These are phyloP conservation scores for Micrasema minimum DNA, from an alignment of 1,140 invertebrate genomes.

Conservation along the genomic window DNA sequence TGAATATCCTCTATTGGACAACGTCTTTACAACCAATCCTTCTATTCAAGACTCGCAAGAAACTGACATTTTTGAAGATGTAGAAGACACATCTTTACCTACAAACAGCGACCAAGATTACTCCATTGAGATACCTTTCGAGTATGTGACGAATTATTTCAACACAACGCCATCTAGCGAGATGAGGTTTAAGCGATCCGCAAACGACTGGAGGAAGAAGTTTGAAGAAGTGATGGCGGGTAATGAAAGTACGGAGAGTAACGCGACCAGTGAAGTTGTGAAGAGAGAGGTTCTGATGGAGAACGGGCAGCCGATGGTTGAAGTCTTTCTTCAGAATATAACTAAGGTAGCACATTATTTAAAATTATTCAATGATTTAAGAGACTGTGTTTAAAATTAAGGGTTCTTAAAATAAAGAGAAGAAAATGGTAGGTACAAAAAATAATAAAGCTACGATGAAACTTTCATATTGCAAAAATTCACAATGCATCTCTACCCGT, in stretches of 20 bases:
- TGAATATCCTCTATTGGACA: not conserved
- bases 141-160: slow-evolving; percentile 40
- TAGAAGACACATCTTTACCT: slow-evolving; percentile 17
- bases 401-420: no score
- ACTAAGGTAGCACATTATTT: slow-evolving; percentile 59
- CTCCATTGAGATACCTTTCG: slow-evolving; percentile 27
- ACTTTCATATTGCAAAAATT: no score
- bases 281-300: slow-evolving; percentile 65
- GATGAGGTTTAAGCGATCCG: slow-evolving; percentile 19
- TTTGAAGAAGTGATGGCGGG: slow-evolving; percentile 1
- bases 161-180: slow-evolving; percentile 29
- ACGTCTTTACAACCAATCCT: not conserved
- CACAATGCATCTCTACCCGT: no score
- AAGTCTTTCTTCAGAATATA: slow-evolving; percentile 66
- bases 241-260: slow-evolving; percentile 1
- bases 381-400: no score
- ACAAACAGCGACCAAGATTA: slow-evolving; percentile 22
- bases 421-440: no score
- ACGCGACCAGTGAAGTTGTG: slow-evolving; percentile 53
- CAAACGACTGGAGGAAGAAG: not conserved
- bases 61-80: slow-evolving; percentile 15
- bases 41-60: not conserved
- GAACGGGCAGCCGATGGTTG: slow-evolving; percentile 63
- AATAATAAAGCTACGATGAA: no score
- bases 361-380: not conserved